Evolutionary conservation across 2,888 invertebrate genomes (phyloP).

Genomic region (Crossocerus cetratus): DNA sequence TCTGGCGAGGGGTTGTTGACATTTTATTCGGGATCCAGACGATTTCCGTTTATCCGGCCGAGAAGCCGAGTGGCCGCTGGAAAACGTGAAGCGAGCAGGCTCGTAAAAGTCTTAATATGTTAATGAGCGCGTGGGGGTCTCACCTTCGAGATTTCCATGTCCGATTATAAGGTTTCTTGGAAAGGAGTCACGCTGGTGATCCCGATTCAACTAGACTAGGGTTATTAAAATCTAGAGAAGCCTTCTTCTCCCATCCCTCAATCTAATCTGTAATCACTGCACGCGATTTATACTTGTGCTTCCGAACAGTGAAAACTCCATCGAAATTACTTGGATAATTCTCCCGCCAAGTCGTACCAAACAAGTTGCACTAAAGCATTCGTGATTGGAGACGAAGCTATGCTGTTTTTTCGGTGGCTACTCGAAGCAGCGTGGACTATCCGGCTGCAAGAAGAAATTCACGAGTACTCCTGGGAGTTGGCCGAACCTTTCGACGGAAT

Average conservation of each 20-base stretch:
- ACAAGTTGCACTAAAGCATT: no score
- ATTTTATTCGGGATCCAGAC: slow-evolving; percentile 17
- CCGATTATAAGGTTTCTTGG: slow-evolving; percentile 59
- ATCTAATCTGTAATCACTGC: no score
- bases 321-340: no score
- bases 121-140: slow-evolving; percentile 64
- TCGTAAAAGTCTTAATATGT: slow-evolving; percentile 63
- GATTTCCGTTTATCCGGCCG: slow-evolving; percentile 14
- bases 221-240: no score
- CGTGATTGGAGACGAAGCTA: no score
- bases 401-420: no score
- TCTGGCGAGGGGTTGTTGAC: slow-evolving; percentile 19
- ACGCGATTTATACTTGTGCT: no score
- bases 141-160: slow-evolving; percentile 59
- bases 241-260: no score
- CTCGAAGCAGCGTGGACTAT: no score
- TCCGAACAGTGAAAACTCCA: no score
- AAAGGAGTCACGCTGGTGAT: slow-evolving; percentile 47
- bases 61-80: slow-evolving; percentile 3
- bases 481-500: slow-evolving; percentile 12
- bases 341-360: no score
- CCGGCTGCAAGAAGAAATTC: slow-evolving; percentile 3
- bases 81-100: slow-evolving; percentile 33
- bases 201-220: slow-evolving; percentile 27
- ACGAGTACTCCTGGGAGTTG: slow-evolving; percentile 18